Evolutionary conservation across 2,797 vertebrate species (phyloP).

Genomic region (Acrocephalus scirpaceus): DNA sequence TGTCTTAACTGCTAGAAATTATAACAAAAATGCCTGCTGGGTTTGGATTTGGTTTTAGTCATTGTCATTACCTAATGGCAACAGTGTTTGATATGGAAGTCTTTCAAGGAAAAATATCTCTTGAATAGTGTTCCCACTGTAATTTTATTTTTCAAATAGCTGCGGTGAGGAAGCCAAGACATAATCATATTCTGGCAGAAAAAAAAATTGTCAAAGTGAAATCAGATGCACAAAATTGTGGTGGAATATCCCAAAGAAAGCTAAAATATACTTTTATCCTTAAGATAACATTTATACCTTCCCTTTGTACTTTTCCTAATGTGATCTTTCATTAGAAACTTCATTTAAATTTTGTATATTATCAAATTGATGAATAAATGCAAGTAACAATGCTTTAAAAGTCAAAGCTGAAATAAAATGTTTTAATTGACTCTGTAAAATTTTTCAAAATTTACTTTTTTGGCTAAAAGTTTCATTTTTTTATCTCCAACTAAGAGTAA

Average conservation of each 20-base stretch:
- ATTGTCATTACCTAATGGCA: not conserved
- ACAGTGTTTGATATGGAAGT: not conserved
- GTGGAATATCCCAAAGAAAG: not conserved
- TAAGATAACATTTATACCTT: not conserved
- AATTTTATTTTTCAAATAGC: not conserved
- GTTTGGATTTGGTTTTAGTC: not conserved
- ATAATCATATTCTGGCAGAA: not conserved
- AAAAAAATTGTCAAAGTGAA: not conserved
- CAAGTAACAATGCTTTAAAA: not conserved
- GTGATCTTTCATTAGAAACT: not conserved
- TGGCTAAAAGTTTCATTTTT: not conserved
- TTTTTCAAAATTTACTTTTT: not conserved
- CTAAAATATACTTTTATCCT: not conserved
- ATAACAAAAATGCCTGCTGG: not conserved
- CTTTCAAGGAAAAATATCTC: not conserved
- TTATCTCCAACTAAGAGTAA: not conserved
- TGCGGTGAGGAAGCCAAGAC: not conserved
- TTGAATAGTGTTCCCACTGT: not conserved
- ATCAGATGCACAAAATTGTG: not conserved
- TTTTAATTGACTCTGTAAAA: not conserved
- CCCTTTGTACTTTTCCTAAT: not conserved
- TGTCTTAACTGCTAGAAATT: not conserved
- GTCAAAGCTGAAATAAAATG: not conserved
- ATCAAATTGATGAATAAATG: not conserved
- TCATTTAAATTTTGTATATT: not conserved